Evolutionary conservation across 2,888 invertebrate species (phyloP).

Genomic region (Kryphioiulus occultus): DNA sequence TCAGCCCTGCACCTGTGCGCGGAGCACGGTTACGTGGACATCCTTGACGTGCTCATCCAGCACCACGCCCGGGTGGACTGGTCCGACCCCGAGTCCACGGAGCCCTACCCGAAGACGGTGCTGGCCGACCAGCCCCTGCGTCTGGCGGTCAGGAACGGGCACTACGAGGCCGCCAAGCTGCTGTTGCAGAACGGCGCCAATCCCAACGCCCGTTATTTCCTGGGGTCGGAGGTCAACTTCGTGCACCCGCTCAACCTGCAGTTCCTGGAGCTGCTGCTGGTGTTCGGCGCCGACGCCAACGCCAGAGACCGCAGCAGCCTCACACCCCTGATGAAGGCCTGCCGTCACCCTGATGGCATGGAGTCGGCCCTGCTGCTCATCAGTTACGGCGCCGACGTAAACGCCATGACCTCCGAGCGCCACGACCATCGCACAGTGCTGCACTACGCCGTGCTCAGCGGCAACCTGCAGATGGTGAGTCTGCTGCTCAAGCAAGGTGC

Average conservation of each 20-base stretch:
- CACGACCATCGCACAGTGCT: conserved; percentile 87
- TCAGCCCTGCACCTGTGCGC: conserved; percentile 82
- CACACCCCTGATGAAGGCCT: conserved; percentile 83
- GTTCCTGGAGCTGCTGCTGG: conserved; percentile 80
- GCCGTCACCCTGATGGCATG: conserved; percentile 69
- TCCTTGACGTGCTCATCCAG: conserved; percentile 71
- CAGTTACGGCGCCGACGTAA: conserved; percentile 84
- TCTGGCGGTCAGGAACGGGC: conserved; percentile 85
- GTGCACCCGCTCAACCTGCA: conserved; percentile 78
- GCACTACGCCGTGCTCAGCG: conserved; percentile 86
- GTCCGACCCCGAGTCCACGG: conserved; percentile 65
- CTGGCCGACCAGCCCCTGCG: conserved; percentile 81
- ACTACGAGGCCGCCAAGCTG: conserved; percentile 71
- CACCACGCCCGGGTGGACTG: conserved; percentile 79
- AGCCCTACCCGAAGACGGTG: conserved; percentile 59
- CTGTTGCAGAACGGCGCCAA: conserved; percentile 85
- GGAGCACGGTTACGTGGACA: conserved; percentile 61
- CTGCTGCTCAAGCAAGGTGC: conserved; percentile 84
- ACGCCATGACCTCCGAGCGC: conserved; percentile 83
- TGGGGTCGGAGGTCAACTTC: conserved; percentile 88
- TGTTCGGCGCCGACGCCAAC: conserved; percentile 87
- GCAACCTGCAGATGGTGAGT: conserved; percentile 74
- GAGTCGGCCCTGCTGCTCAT: conserved; percentile 78
- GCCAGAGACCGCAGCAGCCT: conserved; percentile 84
- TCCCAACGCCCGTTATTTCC: conserved; percentile 90